A percentile compares a stretch with the other conserved stretches of the same genome.
phyloP scores from a whole-genome alignment of 2,797 vertebrate genomes.

The Lacerta bilineata region DNA sequence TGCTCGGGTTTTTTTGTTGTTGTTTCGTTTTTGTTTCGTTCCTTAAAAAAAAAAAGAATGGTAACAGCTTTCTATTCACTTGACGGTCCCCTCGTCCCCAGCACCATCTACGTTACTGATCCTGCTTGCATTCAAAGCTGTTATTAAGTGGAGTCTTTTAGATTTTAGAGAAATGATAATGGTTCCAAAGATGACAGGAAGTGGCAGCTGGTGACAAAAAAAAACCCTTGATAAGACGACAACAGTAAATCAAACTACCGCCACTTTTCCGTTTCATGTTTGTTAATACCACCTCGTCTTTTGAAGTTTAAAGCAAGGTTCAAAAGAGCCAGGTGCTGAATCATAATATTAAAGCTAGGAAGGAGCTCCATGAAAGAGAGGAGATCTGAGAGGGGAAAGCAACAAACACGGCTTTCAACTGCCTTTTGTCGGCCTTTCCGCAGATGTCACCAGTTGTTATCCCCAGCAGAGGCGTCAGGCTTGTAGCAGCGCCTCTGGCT shows the following conservation, averaged over 20 bases:
- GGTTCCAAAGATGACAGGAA: slow-evolving; percentile 91
- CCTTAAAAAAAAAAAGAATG: slow-evolving; percentile 52
- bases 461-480: slow-evolving; percentile 97
- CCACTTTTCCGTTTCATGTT: slow-evolving; percentile 91
- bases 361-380: slow-evolving; percentile 87
- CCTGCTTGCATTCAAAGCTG: slow-evolving; percentile 88
- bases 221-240: slow-evolving; percentile 89
- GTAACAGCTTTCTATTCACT: slow-evolving; percentile 85
- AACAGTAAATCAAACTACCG: slow-evolving; percentile 91
- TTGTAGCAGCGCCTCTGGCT: slow-evolving; percentile 98
- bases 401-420: slow-evolving; percentile 97
- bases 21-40: slow-evolving; percentile 61
- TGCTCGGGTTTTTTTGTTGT: slow-evolving; percentile 54
- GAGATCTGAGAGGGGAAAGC: slow-evolving; percentile 92
- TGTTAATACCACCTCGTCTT: slow-evolving; percentile 91
- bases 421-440: slow-evolving; percentile 98
- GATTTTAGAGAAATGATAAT: slow-evolving; percentile 92
- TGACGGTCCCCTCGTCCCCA: slow-evolving; percentile 83
- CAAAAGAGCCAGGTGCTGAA: slow-evolving; percentile 92
- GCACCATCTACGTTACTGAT: slow-evolving; percentile 85
- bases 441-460: slow-evolving; percentile 99
- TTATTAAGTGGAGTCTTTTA: slow-evolving; percentile 90
- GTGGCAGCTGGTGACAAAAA: slow-evolving; percentile 89
- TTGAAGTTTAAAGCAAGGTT: slow-evolving; percentile 94
- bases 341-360: slow-evolving; percentile 92